Base-by-base conservation (phyloP, 2,888 invertebrate species). In the Synergus itoensis region DNA sequence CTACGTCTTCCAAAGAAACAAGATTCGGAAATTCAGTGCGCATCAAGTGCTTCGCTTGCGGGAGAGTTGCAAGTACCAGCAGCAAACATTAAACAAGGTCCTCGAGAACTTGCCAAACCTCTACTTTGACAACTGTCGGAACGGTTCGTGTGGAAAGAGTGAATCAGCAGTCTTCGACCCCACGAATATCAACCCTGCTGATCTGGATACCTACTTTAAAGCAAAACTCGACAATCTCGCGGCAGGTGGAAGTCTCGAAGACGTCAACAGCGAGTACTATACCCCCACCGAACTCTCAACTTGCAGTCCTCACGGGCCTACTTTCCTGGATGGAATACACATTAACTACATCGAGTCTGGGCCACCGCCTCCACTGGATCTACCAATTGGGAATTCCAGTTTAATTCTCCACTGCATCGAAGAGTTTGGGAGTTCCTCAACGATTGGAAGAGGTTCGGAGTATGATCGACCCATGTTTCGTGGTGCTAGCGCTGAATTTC, bases 21-120 rank as follows among this genome's bases (percentile, higher is more conserved):
- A 98, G 92, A 98, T 99, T 84, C 94, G 98, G 75, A 98, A 98
- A 92, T 99, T 98, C 93, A 98, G 98, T 93, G 96, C 97, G 28
- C 97, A 98, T 91, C 98, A 99, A 92, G 95, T 98, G 80, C 93
- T 98, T 67, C 95, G 97, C 77, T 93, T 99, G 65, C 95, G 98
- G 45, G 98, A 98, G 92, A 97, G 98, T 12, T 98, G 98, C 94
- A 98, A 98, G 92, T 97, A 98, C 90, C 98, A 99, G 92, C 99
- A 99, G 92, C 98, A 98, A 92, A 97, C 98, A 14, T 93, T 99
- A 77, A 97, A 98, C 93, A 98, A 98, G 92, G 96, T 99, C 8
- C 93, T 99, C 79, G 99, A 99, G 92, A 98, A 98, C 92, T 93
- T 99, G 87, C 98, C 98, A 62, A 97, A 96, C 89, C 93, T 97